Evolutionary conservation across 2,113 vertebrate species (phyloP).

Genomic region (Apaloderma vittatum): DNA sequence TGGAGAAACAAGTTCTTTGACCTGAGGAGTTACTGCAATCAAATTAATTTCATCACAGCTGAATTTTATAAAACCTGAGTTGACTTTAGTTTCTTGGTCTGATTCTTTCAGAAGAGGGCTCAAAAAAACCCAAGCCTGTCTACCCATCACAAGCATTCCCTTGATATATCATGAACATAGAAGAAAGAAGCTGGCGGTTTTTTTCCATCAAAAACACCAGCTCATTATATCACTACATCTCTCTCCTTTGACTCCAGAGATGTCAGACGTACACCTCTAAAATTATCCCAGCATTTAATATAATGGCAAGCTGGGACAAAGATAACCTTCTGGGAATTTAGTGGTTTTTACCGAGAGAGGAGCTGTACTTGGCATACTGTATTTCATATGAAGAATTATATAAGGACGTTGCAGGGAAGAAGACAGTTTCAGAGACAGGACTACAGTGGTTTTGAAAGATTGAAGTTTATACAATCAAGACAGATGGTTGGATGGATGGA

Average conservation of each 20-base stretch:
- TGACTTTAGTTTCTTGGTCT: neutral
- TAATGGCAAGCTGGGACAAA: neutral
- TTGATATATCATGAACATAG: neutral
- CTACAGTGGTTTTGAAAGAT: neutral
- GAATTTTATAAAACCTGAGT: neutral
- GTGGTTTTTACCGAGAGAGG: neutral
- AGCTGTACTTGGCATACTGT: neutral
- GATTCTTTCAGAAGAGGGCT: neutral
- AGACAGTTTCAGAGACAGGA: neutral
- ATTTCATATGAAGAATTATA: conserved; percentile 7
- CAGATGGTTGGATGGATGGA: neutral
- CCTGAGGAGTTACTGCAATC: neutral
- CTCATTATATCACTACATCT: neutral
- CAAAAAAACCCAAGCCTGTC: neutral
- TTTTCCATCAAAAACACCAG: neutral
- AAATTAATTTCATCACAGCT: neutral
- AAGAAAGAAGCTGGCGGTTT: neutral
- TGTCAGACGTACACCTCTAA: neutral
- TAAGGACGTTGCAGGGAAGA: neutral
- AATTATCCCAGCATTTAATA: neutral
- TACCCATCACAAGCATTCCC: neutral
- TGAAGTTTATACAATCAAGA: neutral
- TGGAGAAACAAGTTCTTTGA: neutral
- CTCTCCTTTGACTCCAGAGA: neutral
- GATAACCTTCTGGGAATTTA: neutral